Evolutionary conservation across 2,797 vertebrate species (phyloP).

Genomic region (Hoplostethus atlanticus): DNA sequence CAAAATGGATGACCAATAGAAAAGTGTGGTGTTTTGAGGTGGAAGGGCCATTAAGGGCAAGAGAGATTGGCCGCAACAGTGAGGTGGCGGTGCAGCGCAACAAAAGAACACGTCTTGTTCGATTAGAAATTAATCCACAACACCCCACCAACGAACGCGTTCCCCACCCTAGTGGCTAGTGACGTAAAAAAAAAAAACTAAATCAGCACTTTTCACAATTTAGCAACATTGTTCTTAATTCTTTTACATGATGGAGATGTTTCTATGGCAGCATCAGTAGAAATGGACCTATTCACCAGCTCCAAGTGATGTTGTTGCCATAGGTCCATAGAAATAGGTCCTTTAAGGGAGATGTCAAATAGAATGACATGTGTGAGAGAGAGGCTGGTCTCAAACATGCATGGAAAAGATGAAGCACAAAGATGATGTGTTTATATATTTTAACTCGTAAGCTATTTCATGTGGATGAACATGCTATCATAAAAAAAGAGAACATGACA

Average conservation of each 20-base stretch:
- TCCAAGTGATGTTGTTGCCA: background rate
- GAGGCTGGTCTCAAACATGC: slow-evolving; percentile 2
- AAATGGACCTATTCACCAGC: slow-evolving; percentile 9
- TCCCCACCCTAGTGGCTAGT: background rate
- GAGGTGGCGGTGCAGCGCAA: slow-evolving; percentile 26
- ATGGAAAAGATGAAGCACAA: slow-evolving; percentile 15
- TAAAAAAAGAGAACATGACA: background rate
- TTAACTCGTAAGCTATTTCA: slow-evolving; percentile 4
- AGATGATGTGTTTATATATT: slow-evolving; percentile 10
- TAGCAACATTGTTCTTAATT: slow-evolving; percentile 19
- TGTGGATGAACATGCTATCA: slow-evolving; percentile 7
- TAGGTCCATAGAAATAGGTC: slow-evolving; percentile 16
- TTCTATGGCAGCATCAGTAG: slow-evolving; percentile 6
- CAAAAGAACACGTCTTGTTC: slow-evolving; percentile 50
- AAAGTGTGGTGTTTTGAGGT: slow-evolving; percentile 54
- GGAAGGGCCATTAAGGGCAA: slow-evolving; percentile 53
- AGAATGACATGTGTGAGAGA: slow-evolving; percentile 6
- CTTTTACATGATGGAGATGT: slow-evolving; percentile 10
- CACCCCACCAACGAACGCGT: slow-evolving; percentile 18
- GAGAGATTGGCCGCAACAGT: slow-evolving; percentile 42
- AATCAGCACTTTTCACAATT: slow-evolving; percentile 44
- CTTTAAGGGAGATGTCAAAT: slow-evolving; percentile 18
- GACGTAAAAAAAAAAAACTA: slow-evolving; percentile 6
- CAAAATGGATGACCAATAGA: slow-evolving; percentile 71
- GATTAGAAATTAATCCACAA: slow-evolving; percentile 73